Percentiles rank a stretch among this genome's conserved stretches.
Evolutionary conservation across 2,797 vertebrate species (phyloP).

Genomic region (Tokudaia muenninki): DNA sequence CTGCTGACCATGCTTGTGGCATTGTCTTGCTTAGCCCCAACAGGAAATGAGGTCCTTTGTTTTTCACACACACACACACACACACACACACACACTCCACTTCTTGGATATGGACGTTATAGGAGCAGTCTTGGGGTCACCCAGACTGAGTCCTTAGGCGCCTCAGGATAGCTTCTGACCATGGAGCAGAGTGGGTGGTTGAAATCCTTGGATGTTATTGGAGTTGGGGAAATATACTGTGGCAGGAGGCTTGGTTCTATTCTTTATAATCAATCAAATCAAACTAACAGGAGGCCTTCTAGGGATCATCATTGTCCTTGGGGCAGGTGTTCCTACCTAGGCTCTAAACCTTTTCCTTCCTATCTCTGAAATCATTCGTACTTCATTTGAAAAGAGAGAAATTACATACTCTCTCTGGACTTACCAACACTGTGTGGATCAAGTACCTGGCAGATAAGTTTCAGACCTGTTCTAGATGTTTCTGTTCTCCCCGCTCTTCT

Average conservation of each 20-base stretch:
- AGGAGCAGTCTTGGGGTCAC: neutral
- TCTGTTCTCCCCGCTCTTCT: neutral
- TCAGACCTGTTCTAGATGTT: constrained; percentile 40
- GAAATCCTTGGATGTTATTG: neutral
- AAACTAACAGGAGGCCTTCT: neutral
- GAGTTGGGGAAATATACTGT: neutral
- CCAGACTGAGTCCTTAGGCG: neutral
- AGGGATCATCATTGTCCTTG: neutral
- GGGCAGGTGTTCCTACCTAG: too few species aligned
- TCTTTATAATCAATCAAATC: neutral
- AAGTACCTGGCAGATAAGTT: neutral
- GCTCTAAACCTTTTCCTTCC: too few species aligned
- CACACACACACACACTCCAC: too few species aligned
- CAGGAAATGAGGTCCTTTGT: neutral
- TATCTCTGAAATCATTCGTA: neutral
- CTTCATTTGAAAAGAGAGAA: constrained; percentile 18
- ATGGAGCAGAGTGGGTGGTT: neutral
- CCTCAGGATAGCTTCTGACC: constrained; percentile 9
- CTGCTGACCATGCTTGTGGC: neutral
- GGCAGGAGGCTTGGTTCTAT: neutral
- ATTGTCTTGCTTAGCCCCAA: neutral
- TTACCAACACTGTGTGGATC: neutral
- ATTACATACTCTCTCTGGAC: neutral
- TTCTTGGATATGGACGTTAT: neutral
- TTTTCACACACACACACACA: neutral